Base-by-base conservation (phyloP, 2,888 invertebrate genomes). In the Eupithecia inturbata region DNA sequence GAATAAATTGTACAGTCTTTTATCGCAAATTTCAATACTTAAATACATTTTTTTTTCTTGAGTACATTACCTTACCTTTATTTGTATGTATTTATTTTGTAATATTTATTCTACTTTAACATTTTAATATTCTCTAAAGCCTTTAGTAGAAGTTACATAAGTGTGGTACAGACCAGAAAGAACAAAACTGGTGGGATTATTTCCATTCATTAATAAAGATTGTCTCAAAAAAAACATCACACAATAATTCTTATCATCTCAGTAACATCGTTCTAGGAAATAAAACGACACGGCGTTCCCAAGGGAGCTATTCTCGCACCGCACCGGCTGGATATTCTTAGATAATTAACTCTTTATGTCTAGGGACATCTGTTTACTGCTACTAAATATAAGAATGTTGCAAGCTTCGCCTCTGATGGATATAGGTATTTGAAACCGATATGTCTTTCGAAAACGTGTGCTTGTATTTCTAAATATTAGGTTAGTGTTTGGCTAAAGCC, bases 321-420 rank as follows among this genome's bases (percentile, higher is more conserved):
- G 85, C 79, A 81, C 81, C 80, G 78, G 78, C 81, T 80, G 86
- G 85, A 83, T 93, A 92, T 93, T 93, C 91, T 92, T 91, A 89
- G 88, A 89, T 93, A 93, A 93, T 93, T 93, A 94, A 92, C 92
- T 92, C 93, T 92, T 92, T 92, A 92, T 89, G 87, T 85, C 85
- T 77, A 84, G 87, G 82, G 91, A 93, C 94, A 93, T 91, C 89
- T 93, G 94, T 91, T 92, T 88, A 89, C 88, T 82, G 82, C 83
- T 85, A 82, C 83, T 81, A 78, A 76, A 80, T 80, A 73, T 75
- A 73, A 73, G 49, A 16, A 64, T 62, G 67, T 69, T 63, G 72
- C 75, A 73, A 68, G 72, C 45, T 70, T 72, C 36, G 36, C 60
- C 39, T 33, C 64, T 71, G 76, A 73, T 72, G 64, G 57, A 62